These are phyloP conservation scores for Synanthedon vespiformis DNA, from an alignment of 2,888 invertebrate genomes.

Conservation along the genomic window DNA sequence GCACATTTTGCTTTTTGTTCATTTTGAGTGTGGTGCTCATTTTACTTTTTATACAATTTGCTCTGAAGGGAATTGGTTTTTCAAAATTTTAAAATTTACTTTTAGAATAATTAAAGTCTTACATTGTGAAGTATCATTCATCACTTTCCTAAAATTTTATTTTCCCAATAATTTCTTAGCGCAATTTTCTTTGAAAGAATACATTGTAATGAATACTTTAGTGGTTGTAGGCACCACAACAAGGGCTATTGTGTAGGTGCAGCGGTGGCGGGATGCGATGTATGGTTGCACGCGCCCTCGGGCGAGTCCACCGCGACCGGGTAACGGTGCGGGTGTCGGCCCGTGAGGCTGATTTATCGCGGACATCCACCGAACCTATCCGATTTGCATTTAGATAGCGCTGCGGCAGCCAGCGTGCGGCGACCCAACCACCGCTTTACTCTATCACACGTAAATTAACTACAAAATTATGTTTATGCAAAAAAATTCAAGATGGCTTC, in stretches of 20 bases:
- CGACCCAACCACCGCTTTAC: conserved; percentile 25
- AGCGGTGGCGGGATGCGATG: conserved; percentile 12
- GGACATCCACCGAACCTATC: conserved; percentile 63
- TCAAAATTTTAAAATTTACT: too few relatives aligned
- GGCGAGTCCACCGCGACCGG: conserved; percentile 22
- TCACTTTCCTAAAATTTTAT: too few relatives aligned
- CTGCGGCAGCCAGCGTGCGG: conserved; percentile 20
- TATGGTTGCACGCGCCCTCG: conserved; percentile 18
- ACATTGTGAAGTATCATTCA: too few relatives aligned
- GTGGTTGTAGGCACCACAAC: too few relatives aligned
- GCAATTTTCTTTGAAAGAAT: too few relatives aligned
- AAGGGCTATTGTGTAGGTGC: not conserved
- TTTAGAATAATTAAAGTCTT: too few relatives aligned
- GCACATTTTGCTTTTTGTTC: too few relatives aligned
- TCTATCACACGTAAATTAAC: conserved; percentile 58
- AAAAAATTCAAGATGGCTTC: conserved; percentile 28
- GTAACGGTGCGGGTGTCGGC: conserved; percentile 38
- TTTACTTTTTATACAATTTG: too few relatives aligned
- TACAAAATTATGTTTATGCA: conserved; percentile 43
- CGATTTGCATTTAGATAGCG: conserved; percentile 70
- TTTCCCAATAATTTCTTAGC: too few relatives aligned
- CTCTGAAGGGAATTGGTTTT: too few relatives aligned
- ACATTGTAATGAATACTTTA: too few relatives aligned
- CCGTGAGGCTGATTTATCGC: conserved; percentile 58
- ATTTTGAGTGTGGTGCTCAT: too few relatives aligned